Conservation (phyloP, 2,888 invertebrate species). For the Hybos culiciformis region DNA sequence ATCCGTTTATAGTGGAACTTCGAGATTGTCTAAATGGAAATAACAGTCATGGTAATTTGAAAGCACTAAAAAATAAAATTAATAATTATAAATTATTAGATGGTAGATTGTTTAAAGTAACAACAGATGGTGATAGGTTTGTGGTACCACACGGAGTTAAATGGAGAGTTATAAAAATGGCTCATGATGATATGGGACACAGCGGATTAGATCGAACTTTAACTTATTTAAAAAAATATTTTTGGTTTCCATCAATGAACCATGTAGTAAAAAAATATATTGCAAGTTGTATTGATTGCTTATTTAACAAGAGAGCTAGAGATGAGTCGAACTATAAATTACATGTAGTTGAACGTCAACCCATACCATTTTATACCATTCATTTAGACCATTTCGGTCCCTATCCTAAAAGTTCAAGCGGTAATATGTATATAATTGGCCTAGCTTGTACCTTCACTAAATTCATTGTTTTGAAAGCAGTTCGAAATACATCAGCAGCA, state of each 20-base stretch:
- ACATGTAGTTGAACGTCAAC: too few species aligned
- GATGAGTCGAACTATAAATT: constrained; percentile 14
- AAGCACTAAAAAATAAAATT: constrained; percentile 5
- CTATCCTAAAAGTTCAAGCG: constrained; percentile 8
- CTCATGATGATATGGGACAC: constrained; percentile 11
- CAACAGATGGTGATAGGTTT: constrained; percentile 2
- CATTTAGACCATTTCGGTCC: constrained; percentile 13
- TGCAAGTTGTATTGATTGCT: constrained; percentile 26
- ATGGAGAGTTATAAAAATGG: constrained; percentile 8
- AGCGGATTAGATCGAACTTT: constrained; percentile 7
- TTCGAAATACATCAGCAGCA: constrained; percentile 11
- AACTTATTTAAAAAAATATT: constrained; percentile 15
- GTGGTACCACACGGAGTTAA: constrained; percentile 9
- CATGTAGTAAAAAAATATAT: constrained; percentile 20
- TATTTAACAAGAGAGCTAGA: constrained; percentile 22
- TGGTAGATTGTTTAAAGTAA: constrained; percentile 3
- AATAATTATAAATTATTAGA: constrained; percentile 11
- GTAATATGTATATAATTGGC: constrained; percentile 10
- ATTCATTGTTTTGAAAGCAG: constrained; percentile 13
- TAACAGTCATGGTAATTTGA: background rate
- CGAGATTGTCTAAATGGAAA: too few species aligned
- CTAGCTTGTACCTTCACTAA: constrained; percentile 13
- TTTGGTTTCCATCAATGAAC: constrained; percentile 24
- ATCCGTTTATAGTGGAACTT: constrained; percentile 6
- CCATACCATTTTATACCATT: too few species aligned